phyloP scores from a whole-genome alignment of 2,888 invertebrate genomes.

The Troglohyphantes excavatus region DNA sequence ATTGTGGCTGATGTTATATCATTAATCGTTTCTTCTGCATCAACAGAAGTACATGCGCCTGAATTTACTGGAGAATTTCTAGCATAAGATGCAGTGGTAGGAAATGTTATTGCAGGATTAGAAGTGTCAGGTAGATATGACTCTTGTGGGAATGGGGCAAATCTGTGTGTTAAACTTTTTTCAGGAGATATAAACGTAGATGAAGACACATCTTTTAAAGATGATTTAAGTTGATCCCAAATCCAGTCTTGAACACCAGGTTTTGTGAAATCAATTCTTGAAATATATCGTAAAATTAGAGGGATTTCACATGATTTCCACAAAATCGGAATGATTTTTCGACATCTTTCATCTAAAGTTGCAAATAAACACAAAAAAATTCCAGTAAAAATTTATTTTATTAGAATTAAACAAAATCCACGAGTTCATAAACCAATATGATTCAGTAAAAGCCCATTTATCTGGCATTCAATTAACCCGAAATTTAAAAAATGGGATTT shows the following conservation, averaged over 20 bases:
- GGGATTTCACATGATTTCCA: slow-evolving; percentile 65
- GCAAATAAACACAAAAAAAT: slow-evolving; percentile 22
- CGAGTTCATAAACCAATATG: too few species aligned
- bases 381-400: background rate
- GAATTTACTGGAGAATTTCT: background rate
- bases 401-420: too few species aligned
- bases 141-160: background rate
- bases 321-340: slow-evolving; percentile 68
- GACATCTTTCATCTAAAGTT: slow-evolving; percentile 52
- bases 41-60: background rate
- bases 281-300: slow-evolving; percentile 39
- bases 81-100: slow-evolving; percentile 6
- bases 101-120: slow-evolving; percentile 50
- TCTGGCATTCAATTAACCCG: too few species aligned
- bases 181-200: slow-evolving; percentile 35
- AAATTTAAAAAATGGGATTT: too few species aligned
- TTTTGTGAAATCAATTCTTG: slow-evolving; percentile 77
- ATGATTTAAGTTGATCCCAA: slow-evolving; percentile 64
- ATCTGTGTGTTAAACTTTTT: background rate
- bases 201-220: slow-evolving; percentile 36
- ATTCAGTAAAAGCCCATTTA: too few species aligned
- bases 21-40: background rate
- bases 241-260: slow-evolving; percentile 60
- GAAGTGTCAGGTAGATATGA: background rate
- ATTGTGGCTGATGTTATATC: background rate